phyloP scores from a whole-genome alignment of 2,113 vertebrate species.

The Alces alces region DNA sequence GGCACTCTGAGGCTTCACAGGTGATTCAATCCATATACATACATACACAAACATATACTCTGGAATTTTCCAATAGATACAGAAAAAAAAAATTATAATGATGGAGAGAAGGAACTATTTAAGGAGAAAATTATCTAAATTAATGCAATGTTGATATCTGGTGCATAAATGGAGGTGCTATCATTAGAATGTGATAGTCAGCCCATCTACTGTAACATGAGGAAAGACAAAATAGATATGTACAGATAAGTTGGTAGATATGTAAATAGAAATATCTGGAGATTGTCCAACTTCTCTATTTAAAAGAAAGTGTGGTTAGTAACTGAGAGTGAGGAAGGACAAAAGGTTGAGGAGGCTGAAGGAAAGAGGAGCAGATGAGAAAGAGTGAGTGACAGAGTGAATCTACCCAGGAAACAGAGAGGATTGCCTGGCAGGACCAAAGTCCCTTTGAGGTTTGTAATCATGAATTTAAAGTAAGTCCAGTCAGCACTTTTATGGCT shows the following conservation, averaged over 20 bases:
- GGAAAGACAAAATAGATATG: not conserved
- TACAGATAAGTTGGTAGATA: not conserved
- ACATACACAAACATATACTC: not conserved
- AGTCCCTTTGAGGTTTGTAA: not conserved
- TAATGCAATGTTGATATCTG: not conserved
- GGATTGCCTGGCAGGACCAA: not conserved
- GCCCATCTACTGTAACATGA: not conserved
- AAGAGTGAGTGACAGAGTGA: not conserved
- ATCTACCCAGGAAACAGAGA: not conserved
- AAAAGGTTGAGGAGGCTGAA: not conserved
- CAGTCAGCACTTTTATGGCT: not conserved
- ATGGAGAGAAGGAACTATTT: not conserved
- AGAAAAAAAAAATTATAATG: not conserved
- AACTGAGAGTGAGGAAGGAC: not conserved
- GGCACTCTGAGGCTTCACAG: not conserved
- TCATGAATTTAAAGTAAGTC: conserved; percentile 20
- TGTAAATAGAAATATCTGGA: not conserved
- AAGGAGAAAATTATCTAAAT: not conserved
- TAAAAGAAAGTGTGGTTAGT: not conserved
- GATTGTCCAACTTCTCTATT: not conserved
- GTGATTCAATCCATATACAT: not conserved
- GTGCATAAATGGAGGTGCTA: not conserved
- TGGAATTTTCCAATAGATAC: not conserved
- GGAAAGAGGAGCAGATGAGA: not conserved
- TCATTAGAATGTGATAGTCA: not conserved